A percentile compares a stretch with the other conserved stretches of the same genome.
Evolutionary conservation across 2,888 invertebrate genomes (phyloP).

Genomic region (Ochlodes sylvanus): DNA sequence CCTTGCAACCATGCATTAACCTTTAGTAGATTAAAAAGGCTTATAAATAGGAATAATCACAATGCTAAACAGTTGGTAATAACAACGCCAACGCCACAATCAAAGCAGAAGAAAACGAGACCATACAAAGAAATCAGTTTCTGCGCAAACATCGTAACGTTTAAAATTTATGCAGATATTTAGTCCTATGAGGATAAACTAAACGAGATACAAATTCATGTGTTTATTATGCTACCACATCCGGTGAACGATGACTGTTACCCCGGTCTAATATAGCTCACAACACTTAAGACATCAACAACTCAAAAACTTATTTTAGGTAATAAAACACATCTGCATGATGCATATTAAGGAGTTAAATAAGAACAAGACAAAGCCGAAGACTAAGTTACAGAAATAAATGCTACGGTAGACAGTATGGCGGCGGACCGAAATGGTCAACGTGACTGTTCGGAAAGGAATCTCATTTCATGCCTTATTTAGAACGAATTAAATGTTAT

Average conservation of each 20-base stretch:
- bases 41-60: too few species aligned
- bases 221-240: slow-evolving; percentile 33
- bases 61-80: too few species aligned
- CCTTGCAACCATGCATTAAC: too few species aligned
- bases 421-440: slow-evolving; percentile 28
- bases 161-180: slow-evolving; percentile 25
- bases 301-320: slow-evolving; percentile 29
- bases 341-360: slow-evolving; percentile 24
- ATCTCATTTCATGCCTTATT: slow-evolving; percentile 24
- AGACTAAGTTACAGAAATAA: slow-evolving; percentile 31
- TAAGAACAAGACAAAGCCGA: slow-evolving; percentile 19
- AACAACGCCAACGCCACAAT: not conserved
- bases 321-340: slow-evolving; percentile 29
- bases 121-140: not conserved
- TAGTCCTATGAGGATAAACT: not conserved
- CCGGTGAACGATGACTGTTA: slow-evolving; percentile 26
- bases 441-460: slow-evolving; percentile 19
- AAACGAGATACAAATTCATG: slow-evolving; percentile 30
- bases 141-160: slow-evolving; percentile 20
- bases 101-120: not conserved
- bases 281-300: slow-evolving; percentile 36
- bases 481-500: slow-evolving; percentile 9
- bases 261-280: slow-evolving; percentile 29
- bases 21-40: too few species aligned
- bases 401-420: slow-evolving; percentile 28